Conservation (phyloP, 2,113 vertebrate species). For the Cygnus buccinator region DNA sequence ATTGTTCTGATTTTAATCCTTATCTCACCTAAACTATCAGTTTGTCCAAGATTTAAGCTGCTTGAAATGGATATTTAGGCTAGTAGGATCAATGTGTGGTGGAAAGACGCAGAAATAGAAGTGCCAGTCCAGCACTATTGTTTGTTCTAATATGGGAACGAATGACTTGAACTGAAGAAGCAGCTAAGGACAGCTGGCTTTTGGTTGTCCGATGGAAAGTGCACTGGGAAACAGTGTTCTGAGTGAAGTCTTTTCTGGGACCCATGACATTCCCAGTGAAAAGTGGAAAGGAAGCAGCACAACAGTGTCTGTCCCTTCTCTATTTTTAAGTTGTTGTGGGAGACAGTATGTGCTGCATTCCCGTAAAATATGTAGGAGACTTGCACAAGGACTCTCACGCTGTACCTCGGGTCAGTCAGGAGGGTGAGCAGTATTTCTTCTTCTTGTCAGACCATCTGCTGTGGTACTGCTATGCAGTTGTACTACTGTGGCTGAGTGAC, state of each 20-base stretch:
- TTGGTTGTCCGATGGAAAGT: not conserved
- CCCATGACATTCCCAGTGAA: not conserved
- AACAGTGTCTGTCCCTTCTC: not conserved
- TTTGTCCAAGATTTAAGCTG: not conserved
- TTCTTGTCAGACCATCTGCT: not conserved
- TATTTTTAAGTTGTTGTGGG: not conserved
- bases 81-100: not conserved
- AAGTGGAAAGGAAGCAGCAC: not conserved
- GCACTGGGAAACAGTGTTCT: not conserved
- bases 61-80: not conserved
- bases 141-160: not conserved
- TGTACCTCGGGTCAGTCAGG: not conserved
- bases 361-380: not conserved
- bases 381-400: not conserved
- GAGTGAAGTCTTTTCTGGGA: not conserved
- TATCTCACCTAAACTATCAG: not conserved
- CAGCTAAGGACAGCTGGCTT: not conserved
- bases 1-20: not conserved
- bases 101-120: not conserved
- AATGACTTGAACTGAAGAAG: not conserved
- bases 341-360: not conserved
- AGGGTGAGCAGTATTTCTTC: not conserved
- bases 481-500: not conserved
- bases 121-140: not conserved
- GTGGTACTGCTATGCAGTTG: not conserved